Evolutionary conservation across 2,113 vertebrate genomes (phyloP).

Genomic region (Mystacornis crossleyi): DNA sequence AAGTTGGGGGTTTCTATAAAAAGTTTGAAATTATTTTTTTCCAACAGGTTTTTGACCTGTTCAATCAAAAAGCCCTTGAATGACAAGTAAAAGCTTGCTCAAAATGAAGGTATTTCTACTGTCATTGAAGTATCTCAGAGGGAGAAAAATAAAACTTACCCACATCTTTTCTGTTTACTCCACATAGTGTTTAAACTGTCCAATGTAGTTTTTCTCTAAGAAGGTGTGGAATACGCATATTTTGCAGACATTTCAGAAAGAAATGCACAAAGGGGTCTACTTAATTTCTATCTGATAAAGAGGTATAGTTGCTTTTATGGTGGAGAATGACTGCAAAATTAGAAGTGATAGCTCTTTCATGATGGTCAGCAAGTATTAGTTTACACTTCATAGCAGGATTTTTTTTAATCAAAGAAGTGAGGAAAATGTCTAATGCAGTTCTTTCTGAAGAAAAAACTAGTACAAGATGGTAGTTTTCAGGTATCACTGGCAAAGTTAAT

Average conservation of each 20-base stretch:
- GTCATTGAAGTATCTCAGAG: neutral
- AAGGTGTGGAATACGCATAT: neutral
- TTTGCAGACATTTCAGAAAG: neutral
- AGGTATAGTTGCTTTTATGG: neutral
- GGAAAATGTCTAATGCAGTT: neutral
- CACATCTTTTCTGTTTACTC: neutral
- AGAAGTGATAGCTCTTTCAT: neutral
- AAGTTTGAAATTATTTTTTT: neutral
- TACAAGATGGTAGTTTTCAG: neutral
- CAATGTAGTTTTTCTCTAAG: neutral
- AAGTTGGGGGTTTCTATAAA: neutral
- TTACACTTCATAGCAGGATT: neutral
- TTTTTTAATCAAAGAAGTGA: neutral
- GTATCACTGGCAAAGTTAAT: neutral
- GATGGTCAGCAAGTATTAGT: neutral
- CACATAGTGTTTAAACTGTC: neutral
- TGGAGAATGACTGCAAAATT: neutral
- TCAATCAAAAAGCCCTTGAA: neutral
- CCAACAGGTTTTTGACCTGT: neutral
- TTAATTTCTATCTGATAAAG: neutral
- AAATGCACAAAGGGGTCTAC: neutral
- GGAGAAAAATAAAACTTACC: neutral
- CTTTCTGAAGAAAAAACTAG: neutral
- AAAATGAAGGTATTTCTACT: conserved; percentile 2
- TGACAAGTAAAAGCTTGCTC: neutral